Evolutionary conservation across 2,888 invertebrate species (phyloP).

Genomic region (Theodoxus fluviatilis): DNA sequence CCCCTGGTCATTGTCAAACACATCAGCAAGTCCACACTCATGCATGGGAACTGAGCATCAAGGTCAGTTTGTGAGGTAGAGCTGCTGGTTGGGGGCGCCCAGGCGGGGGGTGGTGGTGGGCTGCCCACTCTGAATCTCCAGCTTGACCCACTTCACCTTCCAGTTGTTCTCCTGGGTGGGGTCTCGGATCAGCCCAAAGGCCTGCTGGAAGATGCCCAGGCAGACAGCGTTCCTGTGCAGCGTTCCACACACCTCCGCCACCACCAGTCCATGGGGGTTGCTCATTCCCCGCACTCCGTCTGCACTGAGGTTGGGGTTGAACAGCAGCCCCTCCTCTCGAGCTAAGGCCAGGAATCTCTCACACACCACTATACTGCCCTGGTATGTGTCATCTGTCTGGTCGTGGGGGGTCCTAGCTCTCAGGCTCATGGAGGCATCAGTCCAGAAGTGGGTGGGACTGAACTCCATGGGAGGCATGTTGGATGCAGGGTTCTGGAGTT

Average conservation of each 20-base stretch:
- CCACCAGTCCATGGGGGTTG: constrained; percentile 73
- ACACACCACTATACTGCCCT: constrained; percentile 41
- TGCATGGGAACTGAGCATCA: too few species aligned
- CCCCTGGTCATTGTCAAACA: too few species aligned
- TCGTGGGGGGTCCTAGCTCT: constrained; percentile 29
- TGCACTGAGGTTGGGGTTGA: constrained; percentile 72
- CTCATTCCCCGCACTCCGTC: constrained; percentile 72
- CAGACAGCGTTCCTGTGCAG: constrained; percentile 69
- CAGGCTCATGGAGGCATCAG: constrained; percentile 45
- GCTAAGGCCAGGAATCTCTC: constrained; percentile 44
- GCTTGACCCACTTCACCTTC: constrained; percentile 72
- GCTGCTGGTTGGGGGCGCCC: too few species aligned
- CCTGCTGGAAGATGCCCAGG: constrained; percentile 74
- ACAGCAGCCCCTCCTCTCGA: constrained; percentile 57
- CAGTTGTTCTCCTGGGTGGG: constrained; percentile 73
- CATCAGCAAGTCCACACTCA: too few species aligned
- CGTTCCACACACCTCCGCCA: constrained; percentile 73
- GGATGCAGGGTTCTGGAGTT: constrained; percentile 48
- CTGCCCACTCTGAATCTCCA: constrained; percentile 37
- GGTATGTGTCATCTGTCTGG: constrained; percentile 33
- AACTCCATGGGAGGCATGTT: constrained; percentile 40
- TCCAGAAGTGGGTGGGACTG: constrained; percentile 60
- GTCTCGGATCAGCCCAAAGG: constrained; percentile 73
- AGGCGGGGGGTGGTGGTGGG: constrained; percentile 38
- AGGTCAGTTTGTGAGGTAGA: too few species aligned